phyloP scores from a whole-genome alignment of 2,797 vertebrate genomes.

The Leptatherina wallacei region DNA sequence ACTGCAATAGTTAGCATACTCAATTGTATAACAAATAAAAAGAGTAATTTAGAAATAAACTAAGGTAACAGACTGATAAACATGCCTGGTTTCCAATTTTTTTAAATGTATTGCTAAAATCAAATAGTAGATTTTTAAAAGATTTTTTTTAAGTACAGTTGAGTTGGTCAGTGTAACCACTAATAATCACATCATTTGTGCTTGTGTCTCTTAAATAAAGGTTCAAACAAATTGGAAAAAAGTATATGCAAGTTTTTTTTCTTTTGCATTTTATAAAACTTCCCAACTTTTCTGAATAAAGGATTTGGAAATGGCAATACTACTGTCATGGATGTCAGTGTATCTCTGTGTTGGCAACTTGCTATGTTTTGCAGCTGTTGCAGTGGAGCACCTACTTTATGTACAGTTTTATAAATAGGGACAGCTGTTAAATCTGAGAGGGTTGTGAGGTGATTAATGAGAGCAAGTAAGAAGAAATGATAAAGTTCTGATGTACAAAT shows the following conservation, averaged over 20 bases:
- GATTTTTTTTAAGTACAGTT: neutral
- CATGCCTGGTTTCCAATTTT: neutral
- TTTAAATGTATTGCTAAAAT: no score
- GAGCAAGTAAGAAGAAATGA: neutral
- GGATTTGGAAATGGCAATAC: neutral
- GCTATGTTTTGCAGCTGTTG: neutral
- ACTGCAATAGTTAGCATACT: neutral
- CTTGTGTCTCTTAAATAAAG: neutral
- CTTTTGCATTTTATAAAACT: neutral
- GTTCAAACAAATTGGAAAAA: neutral
- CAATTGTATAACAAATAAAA: neutral
- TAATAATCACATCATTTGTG: neutral
- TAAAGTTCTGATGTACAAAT: neutral
- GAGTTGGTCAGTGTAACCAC: neutral
- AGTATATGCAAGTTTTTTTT: neutral
- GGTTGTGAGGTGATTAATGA: neutral
- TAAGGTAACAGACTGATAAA: neutral
- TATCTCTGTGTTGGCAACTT: neutral
- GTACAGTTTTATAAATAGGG: neutral
- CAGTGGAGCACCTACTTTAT: neutral
- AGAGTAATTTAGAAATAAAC: neutral
- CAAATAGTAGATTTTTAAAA: no score
- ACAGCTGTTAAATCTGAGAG: neutral
- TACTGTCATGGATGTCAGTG: neutral
- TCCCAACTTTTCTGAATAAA: neutral